These are phyloP conservation scores for Platypus cylindrus DNA, from an alignment of 2,888 invertebrate genomes.

Conservation along the genomic window DNA sequence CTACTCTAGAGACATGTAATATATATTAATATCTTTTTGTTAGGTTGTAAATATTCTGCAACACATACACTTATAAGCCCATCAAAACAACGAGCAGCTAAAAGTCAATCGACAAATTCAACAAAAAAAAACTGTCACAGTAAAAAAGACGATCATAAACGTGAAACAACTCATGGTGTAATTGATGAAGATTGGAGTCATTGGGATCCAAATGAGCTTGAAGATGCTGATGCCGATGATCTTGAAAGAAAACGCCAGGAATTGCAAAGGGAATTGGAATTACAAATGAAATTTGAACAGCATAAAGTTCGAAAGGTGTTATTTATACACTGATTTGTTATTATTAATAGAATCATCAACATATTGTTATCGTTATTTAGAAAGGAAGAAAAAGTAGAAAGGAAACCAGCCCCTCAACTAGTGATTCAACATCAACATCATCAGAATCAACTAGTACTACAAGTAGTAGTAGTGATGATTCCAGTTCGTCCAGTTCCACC, in stretches of 20 bases:
- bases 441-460: conserved; percentile 52
- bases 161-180: conserved; percentile 40
- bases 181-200: conserved; percentile 56
- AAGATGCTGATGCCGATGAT: conserved; percentile 69
- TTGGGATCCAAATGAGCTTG: conserved; percentile 68
- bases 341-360: neutral
- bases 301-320: conserved; percentile 45
- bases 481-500: conserved; percentile 43
- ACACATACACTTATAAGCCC: conserved; percentile 65
- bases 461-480: conserved; percentile 52
- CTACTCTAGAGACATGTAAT: too few relatives aligned
- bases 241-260: conserved; percentile 63
- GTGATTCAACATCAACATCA: conserved; percentile 49
- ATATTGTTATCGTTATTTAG: conserved; percentile 5
- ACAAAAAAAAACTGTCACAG: conserved; percentile 30
- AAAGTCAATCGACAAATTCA: too few relatives aligned
- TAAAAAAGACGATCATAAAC: conserved; percentile 25
- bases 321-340: neutral
- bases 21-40: conserved; percentile 1
- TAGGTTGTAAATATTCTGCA: conserved; percentile 58
- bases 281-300: conserved; percentile 71
- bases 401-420: conserved; percentile 57
- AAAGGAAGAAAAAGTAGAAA: conserved; percentile 34
- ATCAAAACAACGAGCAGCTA: conserved; percentile 56
- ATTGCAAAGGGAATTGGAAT: conserved; percentile 62